Evolutionary conservation across 2,113 vertebrate species (phyloP).

Genomic region (Ovis aries): ARS-UI_Ramb_v3.0 NC_056067.1:37690001-37690500

Average conservation of each 20-base stretch:
- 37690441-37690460: neutral
- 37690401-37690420: neutral
- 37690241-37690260: neutral
- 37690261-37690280: neutral
- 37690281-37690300: slow-evolving; percentile 44
- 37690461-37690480: slow-evolving; percentile 18
- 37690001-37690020: neutral
- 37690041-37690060: fast-evolving
- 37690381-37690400: neutral
- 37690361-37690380: neutral
- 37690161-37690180: neutral
- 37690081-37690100: neutral
- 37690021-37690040: neutral
- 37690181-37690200: neutral
- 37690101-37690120: neutral
- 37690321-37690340: neutral
- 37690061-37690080: neutral
- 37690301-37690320: slow-evolving; percentile 44
- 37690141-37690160: neutral
- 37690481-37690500: slow-evolving; percentile 31
- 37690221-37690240: slow-evolving; percentile 26
- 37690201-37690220: neutral
- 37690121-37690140: too few species aligned
- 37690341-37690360: neutral
- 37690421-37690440: slow-evolving; percentile 8